These are phyloP conservation scores for Pherbina coryleti DNA, from an alignment of 2,888 invertebrate species.

Conservation along the genomic window DNA sequence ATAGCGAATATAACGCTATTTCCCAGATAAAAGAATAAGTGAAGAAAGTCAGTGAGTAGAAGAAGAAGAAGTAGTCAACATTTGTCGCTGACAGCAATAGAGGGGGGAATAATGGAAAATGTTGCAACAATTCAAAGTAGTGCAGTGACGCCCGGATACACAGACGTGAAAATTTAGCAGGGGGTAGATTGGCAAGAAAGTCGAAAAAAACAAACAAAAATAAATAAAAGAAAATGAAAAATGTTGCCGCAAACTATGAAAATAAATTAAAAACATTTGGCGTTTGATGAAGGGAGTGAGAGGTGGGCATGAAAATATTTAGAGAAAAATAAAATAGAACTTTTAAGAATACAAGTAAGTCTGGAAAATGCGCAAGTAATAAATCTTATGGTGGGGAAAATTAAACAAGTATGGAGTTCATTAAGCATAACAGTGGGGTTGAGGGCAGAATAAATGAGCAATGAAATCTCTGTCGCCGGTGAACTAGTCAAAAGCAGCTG, in stretches of 20 bases:
- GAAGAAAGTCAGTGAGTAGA: not conserved
- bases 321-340: conserved; percentile 4
- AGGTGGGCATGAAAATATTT: not conserved
- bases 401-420: not conserved
- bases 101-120: conserved; percentile 16
- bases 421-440: conserved; percentile 1
- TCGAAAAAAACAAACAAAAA: conserved; percentile 23
- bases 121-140: conserved; percentile 40
- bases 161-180: not conserved
- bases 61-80: not conserved
- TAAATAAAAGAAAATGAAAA: conserved; percentile 29
- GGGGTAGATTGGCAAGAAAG: not conserved
- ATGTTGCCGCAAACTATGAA: conserved; percentile 47
- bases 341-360: not conserved
- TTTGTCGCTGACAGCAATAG: conserved; percentile 2
- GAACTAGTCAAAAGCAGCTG: not conserved
- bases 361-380: not conserved
- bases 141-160: not conserved
- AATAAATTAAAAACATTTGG: conserved; percentile 32
- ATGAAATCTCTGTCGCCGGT: not conserved
- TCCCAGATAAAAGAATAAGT: not conserved
- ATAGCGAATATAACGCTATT: conserved; percentile 5
- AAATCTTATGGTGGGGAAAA: not conserved
- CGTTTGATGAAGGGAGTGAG: not conserved
- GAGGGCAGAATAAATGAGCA: not conserved